These are phyloP conservation scores for Protobothrops mucrosquamatus DNA, from an alignment of 2,113 vertebrate genomes.

Conservation along the genomic window DNA sequence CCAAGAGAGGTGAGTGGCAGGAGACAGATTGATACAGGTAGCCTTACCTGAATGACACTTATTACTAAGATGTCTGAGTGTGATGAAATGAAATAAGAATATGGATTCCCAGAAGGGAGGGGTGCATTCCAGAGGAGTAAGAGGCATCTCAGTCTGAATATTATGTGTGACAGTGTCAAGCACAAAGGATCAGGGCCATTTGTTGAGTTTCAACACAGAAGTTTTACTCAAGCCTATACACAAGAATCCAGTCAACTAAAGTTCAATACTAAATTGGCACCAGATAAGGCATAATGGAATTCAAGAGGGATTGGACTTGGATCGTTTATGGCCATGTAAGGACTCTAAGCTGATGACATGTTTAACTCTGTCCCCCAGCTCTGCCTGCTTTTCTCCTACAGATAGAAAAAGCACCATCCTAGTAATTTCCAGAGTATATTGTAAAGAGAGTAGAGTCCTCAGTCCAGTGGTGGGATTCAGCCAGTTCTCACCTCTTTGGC, in stretches of 20 bases:
- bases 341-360: not conserved
- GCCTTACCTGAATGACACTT: not conserved
- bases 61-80: not conserved
- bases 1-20: constrained; percentile 86
- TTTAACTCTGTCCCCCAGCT: not conserved
- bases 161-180: not conserved
- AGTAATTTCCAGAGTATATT: not conserved
- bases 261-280: not conserved
- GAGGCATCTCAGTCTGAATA: not conserved
- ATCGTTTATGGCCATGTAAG: not conserved
- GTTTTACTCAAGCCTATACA: not conserved
- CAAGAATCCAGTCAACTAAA: not conserved
- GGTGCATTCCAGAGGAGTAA: not conserved
- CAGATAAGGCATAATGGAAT: too few species aligned
- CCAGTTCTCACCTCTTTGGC: too few species aligned
- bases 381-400: not conserved
- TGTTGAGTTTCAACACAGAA: not conserved
- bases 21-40: not conserved
- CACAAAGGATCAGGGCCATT: not conserved
- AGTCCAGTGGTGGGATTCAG: not conserved
- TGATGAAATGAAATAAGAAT: not conserved
- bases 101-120: not conserved
- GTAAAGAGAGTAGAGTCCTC: not conserved
- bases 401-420: not conserved
- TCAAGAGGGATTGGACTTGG: not conserved